A percentile compares a stretch with the other conserved stretches of the same genome.
Evolutionary conservation across 2,797 vertebrate genomes (phyloP).

Genomic region (Leptodactylus fallax): DNA sequence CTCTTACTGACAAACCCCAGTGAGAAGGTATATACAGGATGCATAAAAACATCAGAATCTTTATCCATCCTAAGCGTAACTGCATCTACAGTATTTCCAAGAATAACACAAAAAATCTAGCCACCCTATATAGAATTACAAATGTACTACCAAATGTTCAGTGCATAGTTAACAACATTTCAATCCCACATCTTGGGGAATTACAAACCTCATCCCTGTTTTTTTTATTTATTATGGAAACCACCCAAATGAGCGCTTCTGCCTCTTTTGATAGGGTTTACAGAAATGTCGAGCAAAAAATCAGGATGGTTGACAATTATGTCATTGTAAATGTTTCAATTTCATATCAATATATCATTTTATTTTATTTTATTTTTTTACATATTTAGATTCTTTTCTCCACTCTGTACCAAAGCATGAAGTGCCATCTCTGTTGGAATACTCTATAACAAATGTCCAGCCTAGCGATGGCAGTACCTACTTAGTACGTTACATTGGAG

Average conservation of each 20-base stretch:
- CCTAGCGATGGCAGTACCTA: conserved; percentile 82
- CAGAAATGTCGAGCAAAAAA: neutral
- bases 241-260: neutral
- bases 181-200: neutral
- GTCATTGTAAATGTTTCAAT: neutral
- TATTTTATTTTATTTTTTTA: neutral
- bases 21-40: neutral
- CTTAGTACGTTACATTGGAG: conserved; percentile 83
- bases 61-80: neutral
- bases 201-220: neutral
- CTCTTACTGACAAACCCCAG: neutral
- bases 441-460: conserved; percentile 72
- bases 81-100: neutral
- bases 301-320: neutral
- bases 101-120: too few species aligned
- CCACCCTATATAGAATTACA: too few species aligned
- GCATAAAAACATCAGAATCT: neutral
- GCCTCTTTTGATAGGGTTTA: neutral
- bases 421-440: conserved; percentile 75
- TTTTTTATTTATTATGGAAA: neutral
- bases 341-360: neutral
- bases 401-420: conserved; percentile 82
- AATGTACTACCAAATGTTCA: too few species aligned
- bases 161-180: neutral
- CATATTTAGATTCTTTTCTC: conserved; percentile 77